phyloP scores from a whole-genome alignment of 2,888 invertebrate genomes.

The Aspidapion aeneum region DNA sequence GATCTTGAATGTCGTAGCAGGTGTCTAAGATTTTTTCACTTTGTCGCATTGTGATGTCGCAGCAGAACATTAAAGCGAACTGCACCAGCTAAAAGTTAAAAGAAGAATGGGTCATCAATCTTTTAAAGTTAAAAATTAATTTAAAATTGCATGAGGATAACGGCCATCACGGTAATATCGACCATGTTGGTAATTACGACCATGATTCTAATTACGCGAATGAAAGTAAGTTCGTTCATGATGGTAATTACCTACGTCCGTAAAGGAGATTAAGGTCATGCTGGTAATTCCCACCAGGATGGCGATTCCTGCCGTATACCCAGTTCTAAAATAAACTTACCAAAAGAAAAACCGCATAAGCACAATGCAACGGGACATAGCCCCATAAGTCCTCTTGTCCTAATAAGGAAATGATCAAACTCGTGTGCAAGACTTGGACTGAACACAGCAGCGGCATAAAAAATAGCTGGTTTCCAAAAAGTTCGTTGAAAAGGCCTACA shows the following conservation, averaged over 20 bases:
- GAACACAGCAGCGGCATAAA: slow-evolving; percentile 22
- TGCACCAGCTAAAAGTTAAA: slow-evolving; percentile 18
- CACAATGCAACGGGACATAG: not conserved
- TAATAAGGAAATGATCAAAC: not conserved
- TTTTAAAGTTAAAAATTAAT: too few relatives aligned
- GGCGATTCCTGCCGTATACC: too few relatives aligned
- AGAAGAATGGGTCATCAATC: too few relatives aligned
- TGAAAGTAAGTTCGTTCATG: too few relatives aligned
- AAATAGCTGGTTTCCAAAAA: slow-evolving; percentile 19
- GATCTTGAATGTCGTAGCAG: slow-evolving; percentile 9
- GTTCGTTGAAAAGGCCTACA: slow-evolving; percentile 15
- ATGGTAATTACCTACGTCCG: too few relatives aligned
- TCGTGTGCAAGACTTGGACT: slow-evolving; percentile 13
- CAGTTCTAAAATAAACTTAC: not conserved
- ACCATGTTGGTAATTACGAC: too few relatives aligned
- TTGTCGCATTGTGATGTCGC: slow-evolving; percentile 17
- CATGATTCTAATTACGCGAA: too few relatives aligned
- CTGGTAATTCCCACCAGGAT: too few relatives aligned
- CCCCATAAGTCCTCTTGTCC: not conserved
- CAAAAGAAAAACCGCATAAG: not conserved
- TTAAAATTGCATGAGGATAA: too few relatives aligned
- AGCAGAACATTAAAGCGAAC: slow-evolving; percentile 15
- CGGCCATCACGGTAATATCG: too few relatives aligned
- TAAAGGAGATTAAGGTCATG: too few relatives aligned
- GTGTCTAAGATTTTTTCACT: slow-evolving; percentile 3